Conservation (phyloP, 2,797 vertebrate species). For the Dendrocincla fuliginosa region DNA sequence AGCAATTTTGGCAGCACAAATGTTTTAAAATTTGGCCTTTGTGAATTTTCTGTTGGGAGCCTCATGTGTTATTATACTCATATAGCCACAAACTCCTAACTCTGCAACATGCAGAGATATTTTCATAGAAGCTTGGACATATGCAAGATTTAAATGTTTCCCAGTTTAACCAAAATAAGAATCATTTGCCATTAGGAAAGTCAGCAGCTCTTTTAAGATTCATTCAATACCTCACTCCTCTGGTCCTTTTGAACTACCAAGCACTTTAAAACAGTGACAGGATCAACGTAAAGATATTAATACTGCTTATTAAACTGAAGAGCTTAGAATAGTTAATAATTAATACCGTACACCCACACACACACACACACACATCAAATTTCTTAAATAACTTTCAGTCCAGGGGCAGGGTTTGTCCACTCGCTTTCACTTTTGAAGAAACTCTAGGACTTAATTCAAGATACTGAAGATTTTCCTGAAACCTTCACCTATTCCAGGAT, state of each 20-base stretch:
- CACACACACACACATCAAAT: not conserved
- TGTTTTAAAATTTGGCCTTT: not conserved
- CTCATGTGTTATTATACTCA: not conserved
- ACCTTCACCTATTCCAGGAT: not conserved
- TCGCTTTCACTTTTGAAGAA: not conserved
- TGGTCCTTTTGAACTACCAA: not conserved
- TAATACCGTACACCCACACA: not conserved
- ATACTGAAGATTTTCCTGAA: not conserved
- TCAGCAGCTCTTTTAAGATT: not conserved
- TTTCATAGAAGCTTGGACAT: not conserved
- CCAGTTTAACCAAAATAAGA: not conserved
- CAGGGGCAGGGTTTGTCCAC: not conserved
- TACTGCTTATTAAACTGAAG: not conserved
- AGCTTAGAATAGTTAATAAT: not conserved
- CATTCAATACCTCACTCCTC: not conserved
- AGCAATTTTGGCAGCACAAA: not conserved
- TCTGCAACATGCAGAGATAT: not conserved
- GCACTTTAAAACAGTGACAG: not conserved
- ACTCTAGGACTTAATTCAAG: not conserved
- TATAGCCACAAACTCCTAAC: not conserved
- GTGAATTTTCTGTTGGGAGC: not conserved
- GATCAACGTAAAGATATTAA: not conserved
- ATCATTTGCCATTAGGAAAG: not conserved
- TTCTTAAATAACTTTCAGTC: not conserved
- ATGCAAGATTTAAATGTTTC: constrained; percentile 1